These are phyloP conservation scores for Anniella stebbinsi DNA, from an alignment of 2,797 vertebrate genomes.

Conservation along the genomic window DNA sequence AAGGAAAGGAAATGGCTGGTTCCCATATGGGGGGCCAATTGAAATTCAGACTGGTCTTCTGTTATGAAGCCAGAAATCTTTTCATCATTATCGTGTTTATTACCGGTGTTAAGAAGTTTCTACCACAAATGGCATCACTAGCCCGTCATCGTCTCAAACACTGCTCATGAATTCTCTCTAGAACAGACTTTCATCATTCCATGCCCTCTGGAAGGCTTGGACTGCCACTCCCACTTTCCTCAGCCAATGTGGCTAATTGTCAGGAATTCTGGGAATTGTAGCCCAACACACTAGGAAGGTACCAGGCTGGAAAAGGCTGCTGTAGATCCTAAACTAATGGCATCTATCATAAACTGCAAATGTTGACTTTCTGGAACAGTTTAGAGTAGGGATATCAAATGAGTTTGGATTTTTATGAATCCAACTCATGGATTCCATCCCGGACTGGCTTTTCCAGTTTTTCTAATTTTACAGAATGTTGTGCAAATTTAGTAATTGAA, in stretches of 20 bases:
- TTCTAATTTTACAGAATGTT: too few relatives aligned
- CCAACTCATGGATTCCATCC: too few relatives aligned
- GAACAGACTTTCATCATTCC: not conserved
- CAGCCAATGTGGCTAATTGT: too few relatives aligned
- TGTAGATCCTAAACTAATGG: not conserved
- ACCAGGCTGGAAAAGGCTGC: not conserved
- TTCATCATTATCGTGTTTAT: conserved; percentile 67
- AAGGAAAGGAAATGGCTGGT: conserved; percentile 59
- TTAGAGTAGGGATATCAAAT: too few relatives aligned
- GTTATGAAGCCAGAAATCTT: conserved; percentile 63
- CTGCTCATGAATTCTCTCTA: not conserved
- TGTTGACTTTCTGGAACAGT: not conserved
- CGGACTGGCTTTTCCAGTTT: too few relatives aligned
- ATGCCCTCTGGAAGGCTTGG: too few relatives aligned
- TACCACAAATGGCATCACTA: conserved; percentile 46
- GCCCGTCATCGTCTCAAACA: conserved; percentile 15
- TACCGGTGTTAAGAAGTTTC: conserved; percentile 56
- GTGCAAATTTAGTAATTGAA: not conserved
- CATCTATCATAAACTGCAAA: not conserved
- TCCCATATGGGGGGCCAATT: conserved; percentile 61
- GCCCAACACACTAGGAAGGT: not conserved
- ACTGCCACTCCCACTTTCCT: too few relatives aligned
- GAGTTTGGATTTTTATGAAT: too few relatives aligned
- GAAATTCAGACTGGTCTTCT: conserved; percentile 71
- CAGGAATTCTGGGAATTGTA: too few relatives aligned